A percentile compares a stretch with the other conserved stretches of the same genome.
phyloP scores from a whole-genome alignment of 2,888 invertebrate species.

The Drosophila falleni region DNA sequence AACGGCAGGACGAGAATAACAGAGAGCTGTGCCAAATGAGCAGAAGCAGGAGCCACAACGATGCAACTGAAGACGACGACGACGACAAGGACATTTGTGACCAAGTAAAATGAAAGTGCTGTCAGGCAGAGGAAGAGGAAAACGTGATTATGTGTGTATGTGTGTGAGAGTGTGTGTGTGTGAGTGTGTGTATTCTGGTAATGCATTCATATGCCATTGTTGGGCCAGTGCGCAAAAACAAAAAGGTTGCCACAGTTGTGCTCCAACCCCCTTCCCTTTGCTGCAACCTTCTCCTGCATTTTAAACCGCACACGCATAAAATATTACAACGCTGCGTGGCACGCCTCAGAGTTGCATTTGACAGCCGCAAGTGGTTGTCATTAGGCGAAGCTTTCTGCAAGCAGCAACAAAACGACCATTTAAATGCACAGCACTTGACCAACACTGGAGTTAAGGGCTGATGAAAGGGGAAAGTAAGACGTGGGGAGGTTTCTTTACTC shows the following conservation, averaged over 20 bases:
- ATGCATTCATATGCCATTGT: slow-evolving; percentile 78
- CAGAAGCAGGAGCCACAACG: slow-evolving; percentile 25
- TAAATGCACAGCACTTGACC: slow-evolving; percentile 71
- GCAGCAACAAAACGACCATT: slow-evolving; percentile 72
- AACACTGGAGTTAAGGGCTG: slow-evolving; percentile 6
- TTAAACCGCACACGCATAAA: slow-evolving; percentile 63
- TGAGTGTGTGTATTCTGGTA: slow-evolving; percentile 39
- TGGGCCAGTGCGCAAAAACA: slow-evolving; percentile 46
- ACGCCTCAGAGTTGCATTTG: slow-evolving; percentile 74
- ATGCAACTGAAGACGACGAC: slow-evolving; percentile 24
- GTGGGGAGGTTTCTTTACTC: slow-evolving; percentile 15
- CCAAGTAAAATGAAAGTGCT: slow-evolving; percentile 59
- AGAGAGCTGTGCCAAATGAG: slow-evolving; percentile 49
- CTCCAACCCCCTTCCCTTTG: background rate
- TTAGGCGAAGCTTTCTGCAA: slow-evolving; percentile 59
- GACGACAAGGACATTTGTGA: slow-evolving; percentile 55
- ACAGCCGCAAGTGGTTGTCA: slow-evolving; percentile 82
- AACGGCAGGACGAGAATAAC: slow-evolving; percentile 34
- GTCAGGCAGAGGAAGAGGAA: slow-evolving; percentile 6
- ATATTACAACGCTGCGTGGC: slow-evolving; percentile 73
- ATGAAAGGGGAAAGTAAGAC: background rate
- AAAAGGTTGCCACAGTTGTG: slow-evolving; percentile 27
- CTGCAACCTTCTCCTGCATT: background rate
- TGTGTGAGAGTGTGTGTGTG: slow-evolving; percentile 11
- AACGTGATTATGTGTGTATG: background rate